Base-by-base conservation (phyloP, 1,140 invertebrate genomes). In the Thaumatotibia leucotreta region DNA sequence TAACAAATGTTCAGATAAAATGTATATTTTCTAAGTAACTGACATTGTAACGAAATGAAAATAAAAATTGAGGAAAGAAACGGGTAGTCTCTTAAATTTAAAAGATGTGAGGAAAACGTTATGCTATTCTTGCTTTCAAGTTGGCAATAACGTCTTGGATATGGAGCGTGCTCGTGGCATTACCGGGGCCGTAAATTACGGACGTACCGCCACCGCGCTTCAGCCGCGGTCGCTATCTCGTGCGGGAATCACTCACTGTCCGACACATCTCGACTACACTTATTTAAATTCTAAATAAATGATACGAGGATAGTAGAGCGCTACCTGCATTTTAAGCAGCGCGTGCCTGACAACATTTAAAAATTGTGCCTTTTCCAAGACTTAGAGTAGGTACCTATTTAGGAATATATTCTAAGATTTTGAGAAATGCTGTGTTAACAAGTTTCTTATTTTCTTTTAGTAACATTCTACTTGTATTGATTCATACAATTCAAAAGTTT, bases 121-220 rank as follows among this genome's bases (percentile, higher is more conserved):
- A 81, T 79, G 80, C 77, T 78, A 81, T 89, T 87, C 80, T 84
- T 84, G 82, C 83, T 88, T 89, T 86, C 83, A 87, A 89, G 84
- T 86, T 83, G 83, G 87, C 84, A 89, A 89, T 89, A 89, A 89
- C 81, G 82, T 76, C 74, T 76, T 84, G 81, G 78, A 86, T 88
- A 86, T 83, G 85, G 85, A 84, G 84, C 84, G 84, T 88, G 87
- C 79, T 87, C 75, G 77, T 89, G 87, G 85, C 87, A 84, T 86
- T 88, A 82, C 85, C 83, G 79, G 80, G 79, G 83, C 83, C 86
- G 84, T 89, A 89, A 89, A 89, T 89, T 88, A 88, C 84, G 82
- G 27, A 70, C 65, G 65, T 79, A 78, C 70, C 22, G 61, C 61
- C 76, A 31, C 67, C 67, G 65, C 66, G 73, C 68, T 64, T 67